These are phyloP conservation scores for Sylvietta virens DNA, from an alignment of 2,113 vertebrate genomes.

Conservation along the genomic window DNA sequence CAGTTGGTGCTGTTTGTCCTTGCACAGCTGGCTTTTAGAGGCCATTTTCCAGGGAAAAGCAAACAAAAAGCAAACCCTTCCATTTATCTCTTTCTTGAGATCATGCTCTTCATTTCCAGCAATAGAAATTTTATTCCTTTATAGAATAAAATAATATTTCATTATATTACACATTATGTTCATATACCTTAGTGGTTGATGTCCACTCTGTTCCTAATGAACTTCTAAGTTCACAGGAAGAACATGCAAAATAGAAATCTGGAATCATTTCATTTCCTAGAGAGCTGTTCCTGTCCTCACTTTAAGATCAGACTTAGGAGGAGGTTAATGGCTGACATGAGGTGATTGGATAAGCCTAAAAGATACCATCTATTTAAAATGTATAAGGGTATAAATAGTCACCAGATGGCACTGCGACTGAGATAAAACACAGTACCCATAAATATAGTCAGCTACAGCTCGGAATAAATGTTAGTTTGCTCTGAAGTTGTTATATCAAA, in stretches of 20 bases:
- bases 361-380: not conserved
- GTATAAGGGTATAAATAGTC: conserved; percentile 42
- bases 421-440: not conserved
- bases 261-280: not conserved
- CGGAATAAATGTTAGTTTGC: not conserved
- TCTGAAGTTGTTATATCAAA: not conserved
- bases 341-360: not conserved
- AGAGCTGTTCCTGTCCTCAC: not conserved
- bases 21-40: not conserved
- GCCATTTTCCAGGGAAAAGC: not conserved
- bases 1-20: not conserved
- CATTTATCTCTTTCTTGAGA: not conserved
- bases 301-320: not conserved
- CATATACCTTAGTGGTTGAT: not conserved
- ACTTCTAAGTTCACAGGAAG: not conserved
- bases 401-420: conserved; percentile 65
- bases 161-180: not conserved
- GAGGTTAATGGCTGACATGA: not conserved
- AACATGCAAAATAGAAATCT: not conserved
- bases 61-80: not conserved
- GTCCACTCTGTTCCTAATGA: not conserved
- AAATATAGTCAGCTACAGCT: conserved; percentile 7
- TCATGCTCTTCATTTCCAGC: not conserved
- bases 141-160: not conserved
- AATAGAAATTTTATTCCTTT: not conserved